Evolutionary conservation across 2,113 vertebrate genomes (phyloP).

Genomic region (Gasterosteus aculeatus): DNA sequence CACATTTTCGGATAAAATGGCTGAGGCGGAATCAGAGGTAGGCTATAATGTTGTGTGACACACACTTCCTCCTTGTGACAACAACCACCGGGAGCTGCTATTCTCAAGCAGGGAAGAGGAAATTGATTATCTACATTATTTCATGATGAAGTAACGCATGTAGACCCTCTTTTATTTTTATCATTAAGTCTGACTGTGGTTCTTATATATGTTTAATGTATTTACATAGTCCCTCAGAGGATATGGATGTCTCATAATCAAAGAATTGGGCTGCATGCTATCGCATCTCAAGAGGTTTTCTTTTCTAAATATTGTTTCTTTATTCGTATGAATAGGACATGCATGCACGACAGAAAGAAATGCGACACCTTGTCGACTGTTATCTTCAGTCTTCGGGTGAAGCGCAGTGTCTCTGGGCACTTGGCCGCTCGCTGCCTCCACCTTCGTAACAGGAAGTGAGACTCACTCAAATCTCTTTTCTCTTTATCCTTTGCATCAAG

Average conservation of each 20-base stretch:
- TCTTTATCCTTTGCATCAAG: conserved; percentile 33
- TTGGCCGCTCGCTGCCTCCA: neutral
- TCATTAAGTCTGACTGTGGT: no score
- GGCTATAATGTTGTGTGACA: neutral
- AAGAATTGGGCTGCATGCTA: no score
- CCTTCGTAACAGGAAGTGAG: neutral
- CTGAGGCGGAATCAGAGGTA: no score
- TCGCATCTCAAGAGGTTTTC: neutral
- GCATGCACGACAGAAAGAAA: neutral
- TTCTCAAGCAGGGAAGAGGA: no score
- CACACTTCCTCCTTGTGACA: neutral
- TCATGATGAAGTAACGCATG: no score
- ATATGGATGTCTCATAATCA: no score
- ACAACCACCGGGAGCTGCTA: neutral
- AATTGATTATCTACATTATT: no score
- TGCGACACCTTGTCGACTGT: neutral
- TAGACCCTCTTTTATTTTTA: no score
- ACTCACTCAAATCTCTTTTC: neutral
- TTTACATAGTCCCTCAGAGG: no score
- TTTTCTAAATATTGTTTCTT: no score
- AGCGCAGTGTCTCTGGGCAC: neutral
- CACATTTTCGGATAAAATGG: neutral
- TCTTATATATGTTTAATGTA: no score
- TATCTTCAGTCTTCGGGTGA: neutral
- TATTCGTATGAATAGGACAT: no score